phyloP scores from a whole-genome alignment of 2,888 invertebrate species.

The Teleiodes luculella region DNA sequence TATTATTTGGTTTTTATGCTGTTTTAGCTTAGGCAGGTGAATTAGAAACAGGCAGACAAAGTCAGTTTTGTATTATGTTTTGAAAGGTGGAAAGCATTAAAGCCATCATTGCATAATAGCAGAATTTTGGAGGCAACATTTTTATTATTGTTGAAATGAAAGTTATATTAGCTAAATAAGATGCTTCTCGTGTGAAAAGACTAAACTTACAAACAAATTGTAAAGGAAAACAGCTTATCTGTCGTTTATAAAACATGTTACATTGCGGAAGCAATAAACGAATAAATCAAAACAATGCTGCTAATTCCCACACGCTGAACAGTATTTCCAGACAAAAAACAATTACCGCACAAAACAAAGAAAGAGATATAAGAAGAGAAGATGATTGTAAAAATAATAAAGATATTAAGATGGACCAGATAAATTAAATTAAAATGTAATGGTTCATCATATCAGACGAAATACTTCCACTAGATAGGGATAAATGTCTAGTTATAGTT shows the following conservation, averaged over 20 bases:
- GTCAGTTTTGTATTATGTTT: no score
- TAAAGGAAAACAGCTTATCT: neutral
- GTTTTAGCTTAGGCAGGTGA: no score
- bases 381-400: neutral
- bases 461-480: no score
- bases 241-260: neutral
- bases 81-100: no score
- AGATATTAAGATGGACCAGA: neutral
- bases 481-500: neutral
- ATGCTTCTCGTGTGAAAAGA: no score
- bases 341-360: neutral
- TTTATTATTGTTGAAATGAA: no score
- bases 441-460: no score
- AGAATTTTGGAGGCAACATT: no score
- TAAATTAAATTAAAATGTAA: neutral
- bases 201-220: neutral
- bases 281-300: neutral
- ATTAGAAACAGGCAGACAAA: no score
- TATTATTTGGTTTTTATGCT: neutral
- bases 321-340: neutral
- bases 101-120: no score
- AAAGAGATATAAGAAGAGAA: neutral
- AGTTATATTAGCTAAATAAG: no score
- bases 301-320: constrained; percentile 2
- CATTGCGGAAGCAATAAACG: neutral